A percentile compares a stretch with the other conserved stretches of the same genome.
These are phyloP conservation scores for Athalia cordata DNA, from an alignment of 2,888 invertebrate species.

Conservation along the genomic window DNA sequence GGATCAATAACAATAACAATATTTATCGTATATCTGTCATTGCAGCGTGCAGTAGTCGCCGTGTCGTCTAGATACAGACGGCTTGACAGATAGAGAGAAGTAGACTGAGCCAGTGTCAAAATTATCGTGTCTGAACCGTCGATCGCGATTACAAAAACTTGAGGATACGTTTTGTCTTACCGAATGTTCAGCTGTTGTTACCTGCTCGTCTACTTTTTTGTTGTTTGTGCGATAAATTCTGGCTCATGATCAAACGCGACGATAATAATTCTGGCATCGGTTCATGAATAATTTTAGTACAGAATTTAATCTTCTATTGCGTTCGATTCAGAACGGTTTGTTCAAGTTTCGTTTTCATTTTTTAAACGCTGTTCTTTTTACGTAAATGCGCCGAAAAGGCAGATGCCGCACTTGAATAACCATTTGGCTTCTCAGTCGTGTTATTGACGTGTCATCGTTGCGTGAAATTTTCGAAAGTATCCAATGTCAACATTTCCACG, in stretches of 20 bases:
- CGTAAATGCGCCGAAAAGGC: no score
- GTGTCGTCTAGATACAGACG: not conserved
- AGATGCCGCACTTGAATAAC: conserved; percentile 6
- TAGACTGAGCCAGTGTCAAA: conserved; percentile 32
- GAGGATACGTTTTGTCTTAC: not conserved
- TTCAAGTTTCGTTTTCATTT: no score
- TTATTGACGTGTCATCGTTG: conserved; percentile 41
- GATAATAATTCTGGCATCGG: no score
- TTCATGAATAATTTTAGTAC: no score
- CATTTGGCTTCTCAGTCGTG: conserved; percentile 15
- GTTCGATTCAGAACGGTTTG: no score
- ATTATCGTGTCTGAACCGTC: not conserved
- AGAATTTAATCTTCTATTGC: no score
- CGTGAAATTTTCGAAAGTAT: conserved; percentile 38
- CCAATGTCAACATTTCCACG: conserved; percentile 39
- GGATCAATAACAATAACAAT: not conserved
- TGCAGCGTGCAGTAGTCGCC: not conserved
- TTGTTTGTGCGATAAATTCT: no score
- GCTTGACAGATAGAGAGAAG: conserved; percentile 13
- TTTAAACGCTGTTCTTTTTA: no score
- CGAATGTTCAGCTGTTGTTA: no score
- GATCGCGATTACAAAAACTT: no score
- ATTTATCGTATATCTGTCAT: not conserved
- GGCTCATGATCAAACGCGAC: no score
- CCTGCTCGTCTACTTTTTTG: no score